Conservation (phyloP, 2,797 vertebrate genomes). For the Gymnodraco acuticeps region DNA sequence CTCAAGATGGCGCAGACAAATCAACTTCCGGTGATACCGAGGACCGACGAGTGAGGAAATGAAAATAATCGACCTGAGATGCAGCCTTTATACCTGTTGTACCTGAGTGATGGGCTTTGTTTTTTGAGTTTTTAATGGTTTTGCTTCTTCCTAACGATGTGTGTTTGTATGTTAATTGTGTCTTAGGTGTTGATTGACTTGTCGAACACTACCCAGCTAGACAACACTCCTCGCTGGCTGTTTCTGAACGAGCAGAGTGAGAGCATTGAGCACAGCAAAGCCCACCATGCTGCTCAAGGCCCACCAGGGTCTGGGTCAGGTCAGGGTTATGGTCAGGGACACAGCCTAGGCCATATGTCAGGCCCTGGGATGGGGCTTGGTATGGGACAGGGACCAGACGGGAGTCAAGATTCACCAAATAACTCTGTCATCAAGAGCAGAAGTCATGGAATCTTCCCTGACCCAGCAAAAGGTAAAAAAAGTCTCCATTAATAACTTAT, state of each 20-base stretch:
- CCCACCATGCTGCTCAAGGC: slow-evolving; percentile 88
- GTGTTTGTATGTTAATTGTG: slow-evolving; percentile 13
- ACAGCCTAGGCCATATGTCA: slow-evolving; percentile 60
- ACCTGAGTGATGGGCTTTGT: not conserved
- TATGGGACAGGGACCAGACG: slow-evolving; percentile 68
- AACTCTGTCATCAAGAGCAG: slow-evolving; percentile 98
- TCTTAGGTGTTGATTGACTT: slow-evolving; percentile 95
- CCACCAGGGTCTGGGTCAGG: slow-evolving; percentile 76
- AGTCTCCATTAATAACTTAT: too few relatives aligned
- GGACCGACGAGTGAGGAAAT: too few relatives aligned
- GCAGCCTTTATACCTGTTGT: not conserved
- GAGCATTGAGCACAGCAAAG: slow-evolving; percentile 91
- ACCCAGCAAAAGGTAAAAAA: slow-evolving; percentile 94
- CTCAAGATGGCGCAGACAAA: too few relatives aligned
- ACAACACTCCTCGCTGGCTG: slow-evolving; percentile 97
- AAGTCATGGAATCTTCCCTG: slow-evolving; percentile 98
- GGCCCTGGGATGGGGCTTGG: slow-evolving; percentile 71
- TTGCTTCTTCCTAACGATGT: not conserved
- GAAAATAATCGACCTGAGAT: too few relatives aligned
- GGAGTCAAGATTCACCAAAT: slow-evolving; percentile 91
- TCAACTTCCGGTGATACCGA: too few relatives aligned
- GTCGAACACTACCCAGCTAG: slow-evolving; percentile 91
- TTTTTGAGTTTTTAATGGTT: not conserved
- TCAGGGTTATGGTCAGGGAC: slow-evolving; percentile 59
- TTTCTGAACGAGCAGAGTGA: slow-evolving; percentile 95